Conservation (phyloP, 2,113 vertebrate species). For the Labrus mixtus region DNA sequence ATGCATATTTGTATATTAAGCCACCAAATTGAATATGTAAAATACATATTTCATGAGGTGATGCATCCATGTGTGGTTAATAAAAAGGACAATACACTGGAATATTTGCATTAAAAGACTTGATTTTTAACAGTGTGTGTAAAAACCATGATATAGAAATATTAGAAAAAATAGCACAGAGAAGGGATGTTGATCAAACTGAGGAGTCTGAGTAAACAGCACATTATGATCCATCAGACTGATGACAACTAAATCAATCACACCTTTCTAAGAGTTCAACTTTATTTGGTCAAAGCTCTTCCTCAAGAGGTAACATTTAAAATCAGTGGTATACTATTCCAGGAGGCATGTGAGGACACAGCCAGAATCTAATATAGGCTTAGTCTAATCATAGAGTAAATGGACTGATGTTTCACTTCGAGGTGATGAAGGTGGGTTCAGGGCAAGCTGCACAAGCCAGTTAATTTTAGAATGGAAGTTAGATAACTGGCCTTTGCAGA, state of each 20-base stretch:
- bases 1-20: neutral
- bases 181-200: neutral
- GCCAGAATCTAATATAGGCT: slow-evolving; percentile 9
- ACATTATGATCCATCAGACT: neutral
- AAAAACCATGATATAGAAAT: neutral
- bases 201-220: neutral
- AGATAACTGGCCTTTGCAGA: slow-evolving; percentile 67
- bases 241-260: neutral
- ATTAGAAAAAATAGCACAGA: neutral
- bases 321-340: slow-evolving; percentile 7
- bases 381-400: slow-evolving; percentile 56
- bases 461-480: slow-evolving; percentile 57
- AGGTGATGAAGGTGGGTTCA: slow-evolving; percentile 38
- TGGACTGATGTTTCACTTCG: slow-evolving; percentile 33
- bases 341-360: slow-evolving; percentile 28
- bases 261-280: neutral
- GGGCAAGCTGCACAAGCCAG: slow-evolving; percentile 32
- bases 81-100: slow-evolving; percentile 47
- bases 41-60: slow-evolving; percentile 38
- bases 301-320: neutral
- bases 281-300: neutral
- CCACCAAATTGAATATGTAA: slow-evolving; percentile 40
- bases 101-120: slow-evolving; percentile 47
- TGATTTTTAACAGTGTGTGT: slow-evolving; percentile 19
- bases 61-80: slow-evolving; percentile 34